Conservation (phyloP, 2,888 invertebrate species). For the Isoperla grammatica region DNA sequence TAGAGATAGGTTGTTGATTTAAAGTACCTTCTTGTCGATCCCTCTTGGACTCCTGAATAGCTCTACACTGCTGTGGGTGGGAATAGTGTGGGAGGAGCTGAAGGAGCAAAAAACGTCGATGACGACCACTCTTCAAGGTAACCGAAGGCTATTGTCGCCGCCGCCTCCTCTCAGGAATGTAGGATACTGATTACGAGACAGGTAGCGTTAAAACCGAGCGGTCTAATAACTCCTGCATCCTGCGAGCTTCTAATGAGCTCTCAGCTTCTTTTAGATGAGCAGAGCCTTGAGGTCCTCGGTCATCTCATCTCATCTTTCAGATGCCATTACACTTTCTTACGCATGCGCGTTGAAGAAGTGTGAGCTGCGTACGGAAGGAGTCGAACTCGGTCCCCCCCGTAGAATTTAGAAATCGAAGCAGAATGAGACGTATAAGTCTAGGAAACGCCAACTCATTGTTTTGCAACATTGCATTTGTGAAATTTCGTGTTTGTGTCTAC, state of each 20-base stretch:
- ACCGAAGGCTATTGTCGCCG: not conserved
- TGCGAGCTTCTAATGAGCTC: conserved; percentile 8
- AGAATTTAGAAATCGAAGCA: too few relatives aligned
- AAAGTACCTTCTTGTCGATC: not conserved
- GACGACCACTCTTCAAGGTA: conserved; percentile 3
- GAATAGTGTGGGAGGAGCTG: conserved; percentile 17
- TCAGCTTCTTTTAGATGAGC: too few relatives aligned
- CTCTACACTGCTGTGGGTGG: not conserved
- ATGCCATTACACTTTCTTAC: too few relatives aligned
- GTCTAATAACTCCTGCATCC: conserved; percentile 6
- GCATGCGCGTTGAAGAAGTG: too few relatives aligned
- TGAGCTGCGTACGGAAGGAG: too few relatives aligned
- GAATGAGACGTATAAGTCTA: too few relatives aligned
- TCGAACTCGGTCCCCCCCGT: too few relatives aligned
- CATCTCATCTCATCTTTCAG: not conserved
- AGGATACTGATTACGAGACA: conserved; percentile 13
- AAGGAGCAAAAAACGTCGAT: conserved; percentile 3
- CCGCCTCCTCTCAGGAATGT: conserved; percentile 1
- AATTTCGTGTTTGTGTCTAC: too few relatives aligned
- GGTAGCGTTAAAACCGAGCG: conserved; percentile 7
- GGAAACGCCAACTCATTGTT: too few relatives aligned
- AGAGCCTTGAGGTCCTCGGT: not conserved
- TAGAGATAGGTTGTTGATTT: not conserved
- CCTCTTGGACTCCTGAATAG: not conserved
- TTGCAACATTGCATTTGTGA: too few relatives aligned